Base-by-base conservation (phyloP, 2,888 invertebrate genomes). In the Euzophera pinguis region DNA sequence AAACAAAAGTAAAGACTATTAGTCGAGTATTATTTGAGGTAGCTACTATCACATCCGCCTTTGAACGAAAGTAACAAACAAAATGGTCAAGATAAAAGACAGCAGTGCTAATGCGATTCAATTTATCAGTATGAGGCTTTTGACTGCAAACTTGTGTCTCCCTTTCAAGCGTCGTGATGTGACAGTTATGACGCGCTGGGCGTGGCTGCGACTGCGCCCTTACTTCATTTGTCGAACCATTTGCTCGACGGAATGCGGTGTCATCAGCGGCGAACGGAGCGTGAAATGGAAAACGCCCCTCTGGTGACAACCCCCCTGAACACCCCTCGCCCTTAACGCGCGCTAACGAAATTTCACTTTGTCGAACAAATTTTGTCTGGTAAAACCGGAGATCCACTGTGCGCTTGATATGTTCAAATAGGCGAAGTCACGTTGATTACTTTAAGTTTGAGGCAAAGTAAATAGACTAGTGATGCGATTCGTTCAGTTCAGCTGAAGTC, bases 281-380 rank as follows among this genome's bases (percentile, higher is more conserved):
- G 90, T 90, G 87, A 81, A 90, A 90, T 90, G 84, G 90, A 89
- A 90, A 81, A 90, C 89, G 89, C 90, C 90, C 88, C 82, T 70
- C 72, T 65, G 65, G 80, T 78, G 81, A 84, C 84, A 78, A 71
- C 73, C 78, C 74, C 22, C 65, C 67, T 53, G 57, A 56, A 63
- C 63, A 59, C 66, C 55, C 65, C 66, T 62, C 65, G 63, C 76
- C 78, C 75, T 78, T 79, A 81, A 76, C 78, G 70, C 61, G 68
- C 71, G 81, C 82, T 86, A 87, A 86, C 87, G 82, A 85, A 87
- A 86, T 80, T 83, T 82, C 81, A 73, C 69, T 72, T 69, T 67
- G 67, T 67, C 61, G 56, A 67, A 63, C 62, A 64, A 74, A 72
- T 70, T 77, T 73, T 64, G 64, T 62, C 70, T 67, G 60, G 72